Percentiles rank a stretch among this genome's conserved stretches.
Evolutionary conservation across 2,888 invertebrate species (phyloP).

Genomic region (Heliconius charithonia): DNA sequence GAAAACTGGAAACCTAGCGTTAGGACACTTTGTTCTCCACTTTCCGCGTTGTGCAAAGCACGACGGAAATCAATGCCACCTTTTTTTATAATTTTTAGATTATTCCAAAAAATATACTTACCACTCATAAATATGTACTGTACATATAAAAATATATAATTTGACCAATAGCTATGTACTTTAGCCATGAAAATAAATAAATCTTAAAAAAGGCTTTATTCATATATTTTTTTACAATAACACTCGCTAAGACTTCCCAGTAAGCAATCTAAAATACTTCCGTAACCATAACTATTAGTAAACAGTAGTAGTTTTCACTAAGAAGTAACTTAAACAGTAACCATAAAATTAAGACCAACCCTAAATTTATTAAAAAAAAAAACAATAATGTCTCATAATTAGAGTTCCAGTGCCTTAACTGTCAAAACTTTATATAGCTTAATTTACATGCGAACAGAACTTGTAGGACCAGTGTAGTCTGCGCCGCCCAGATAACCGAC

Average conservation of each 20-base stretch:
- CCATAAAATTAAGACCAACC: background rate
- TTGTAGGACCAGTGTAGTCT: constrained; percentile 54
- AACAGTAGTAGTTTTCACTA: background rate
- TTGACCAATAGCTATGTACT: background rate
- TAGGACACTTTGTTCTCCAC: background rate
- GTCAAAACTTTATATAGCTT: constrained; percentile 3
- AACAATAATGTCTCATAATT: background rate
- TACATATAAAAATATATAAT: background rate
- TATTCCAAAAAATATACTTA: no score
- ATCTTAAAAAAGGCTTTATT: no score
- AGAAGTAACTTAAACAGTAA: background rate
- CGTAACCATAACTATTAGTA: no score
- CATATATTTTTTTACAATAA: no score
- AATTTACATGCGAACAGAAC: constrained; percentile 21
- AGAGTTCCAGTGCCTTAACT: background rate
- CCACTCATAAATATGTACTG: no score
- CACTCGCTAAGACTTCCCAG: no score
- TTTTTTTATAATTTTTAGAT: no score
- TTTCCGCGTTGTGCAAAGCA: no score
- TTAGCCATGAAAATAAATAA: no score
- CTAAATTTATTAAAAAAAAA: background rate
- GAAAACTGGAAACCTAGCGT: no score
- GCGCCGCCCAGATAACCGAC: constrained; percentile 77
- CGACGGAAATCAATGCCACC: no score
- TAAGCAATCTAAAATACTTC: no score